Evolutionary conservation across 1,140 invertebrate species (phyloP).

Genomic region (Pristionchus pacificus): DNA sequence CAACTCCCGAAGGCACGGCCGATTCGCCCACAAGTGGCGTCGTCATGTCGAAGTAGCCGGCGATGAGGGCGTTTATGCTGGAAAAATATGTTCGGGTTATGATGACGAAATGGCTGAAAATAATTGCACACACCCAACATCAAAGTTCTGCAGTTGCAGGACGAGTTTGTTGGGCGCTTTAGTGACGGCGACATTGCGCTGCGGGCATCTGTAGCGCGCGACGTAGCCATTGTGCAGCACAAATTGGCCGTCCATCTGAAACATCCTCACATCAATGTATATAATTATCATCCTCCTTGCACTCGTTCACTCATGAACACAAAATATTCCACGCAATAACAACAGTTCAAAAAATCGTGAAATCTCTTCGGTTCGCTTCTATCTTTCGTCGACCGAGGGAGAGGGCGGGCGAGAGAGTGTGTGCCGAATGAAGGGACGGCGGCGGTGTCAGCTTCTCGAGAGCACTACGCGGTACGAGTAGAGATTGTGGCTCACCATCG

Average conservation of each 20-base stretch:
- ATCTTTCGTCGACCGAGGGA: too few species aligned
- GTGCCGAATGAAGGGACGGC: too few species aligned
- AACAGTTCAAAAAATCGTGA: too few species aligned
- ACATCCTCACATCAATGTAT: too few species aligned
- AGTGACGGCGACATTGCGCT: conserved; percentile 49
- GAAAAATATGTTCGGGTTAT: too few species aligned
- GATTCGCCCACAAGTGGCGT: conserved; percentile 48
- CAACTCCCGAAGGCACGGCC: conserved; percentile 52
- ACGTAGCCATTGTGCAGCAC: conserved; percentile 56
- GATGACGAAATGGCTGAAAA: too few species aligned
- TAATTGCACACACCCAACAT: conserved; percentile 51
- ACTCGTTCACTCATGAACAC: too few species aligned
- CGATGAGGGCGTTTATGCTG: conserved; percentile 56
- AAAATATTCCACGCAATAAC: too few species aligned
- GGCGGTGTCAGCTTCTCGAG: too few species aligned
- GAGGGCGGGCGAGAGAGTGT: too few species aligned
- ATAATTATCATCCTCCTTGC: not conserved
- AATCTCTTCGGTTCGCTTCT: too few species aligned
- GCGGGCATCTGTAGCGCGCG: conserved; percentile 51
- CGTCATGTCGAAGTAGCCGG: conserved; percentile 51
- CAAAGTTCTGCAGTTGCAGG: conserved; percentile 51
- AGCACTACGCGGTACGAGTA: too few species aligned
- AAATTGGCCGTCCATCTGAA: conserved; percentile 50
- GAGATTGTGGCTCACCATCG: not conserved
- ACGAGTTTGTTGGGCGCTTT: conserved; percentile 53